These are phyloP conservation scores for Dendrocincla tyrannina DNA, from an alignment of 2,797 vertebrate genomes.

Conservation along the genomic window DNA sequence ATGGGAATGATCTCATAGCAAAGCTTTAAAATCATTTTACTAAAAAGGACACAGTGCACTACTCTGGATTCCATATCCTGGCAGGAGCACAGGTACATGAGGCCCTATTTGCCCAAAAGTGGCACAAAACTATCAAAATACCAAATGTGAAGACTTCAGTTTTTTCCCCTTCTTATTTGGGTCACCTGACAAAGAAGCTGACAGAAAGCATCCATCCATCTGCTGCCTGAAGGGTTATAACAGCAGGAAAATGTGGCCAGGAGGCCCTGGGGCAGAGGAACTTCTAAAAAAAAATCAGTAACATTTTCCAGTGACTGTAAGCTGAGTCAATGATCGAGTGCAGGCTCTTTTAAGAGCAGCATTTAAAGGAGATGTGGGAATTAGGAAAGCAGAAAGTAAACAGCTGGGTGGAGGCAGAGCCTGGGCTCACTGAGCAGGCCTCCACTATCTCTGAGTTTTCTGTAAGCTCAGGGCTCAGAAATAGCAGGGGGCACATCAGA, in stretches of 20 bases:
- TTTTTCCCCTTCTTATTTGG: background rate
- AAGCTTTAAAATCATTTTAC: slow-evolving; percentile 31
- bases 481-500: background rate
- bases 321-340: background rate
- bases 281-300: background rate
- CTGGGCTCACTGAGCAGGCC: background rate
- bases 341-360: slow-evolving; percentile 21
- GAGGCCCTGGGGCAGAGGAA: slow-evolving; percentile 24
- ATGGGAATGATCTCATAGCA: slow-evolving; percentile 33
- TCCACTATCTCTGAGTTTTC: background rate
- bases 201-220: background rate
- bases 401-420: background rate
- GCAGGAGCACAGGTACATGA: background rate
- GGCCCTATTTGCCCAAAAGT: background rate
- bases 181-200: background rate
- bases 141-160: background rate
- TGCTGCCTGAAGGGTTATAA: background rate
- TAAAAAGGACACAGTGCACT: background rate
- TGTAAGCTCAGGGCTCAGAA: background rate
- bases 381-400: background rate
- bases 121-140: background rate
- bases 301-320: slow-evolving; percentile 51
- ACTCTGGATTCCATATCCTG: background rate
- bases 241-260: background rate
- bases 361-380: slow-evolving; percentile 4